Conservation (phyloP, 2,113 vertebrate species). For the Capreolus pygargus region DNA sequence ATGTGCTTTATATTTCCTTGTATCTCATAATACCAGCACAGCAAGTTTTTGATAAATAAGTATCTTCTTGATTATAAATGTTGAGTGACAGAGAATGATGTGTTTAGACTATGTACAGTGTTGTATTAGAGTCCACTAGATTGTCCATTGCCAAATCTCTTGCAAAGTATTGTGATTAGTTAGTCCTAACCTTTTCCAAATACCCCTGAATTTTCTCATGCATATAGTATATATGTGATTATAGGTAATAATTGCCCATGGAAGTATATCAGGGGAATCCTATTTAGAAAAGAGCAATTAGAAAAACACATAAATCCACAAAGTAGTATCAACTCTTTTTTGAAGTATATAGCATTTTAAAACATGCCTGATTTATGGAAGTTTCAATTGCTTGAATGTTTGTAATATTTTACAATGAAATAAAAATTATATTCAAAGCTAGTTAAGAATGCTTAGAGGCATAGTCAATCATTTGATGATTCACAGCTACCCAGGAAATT, state of each 20-base stretch:
- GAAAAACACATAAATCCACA: neutral
- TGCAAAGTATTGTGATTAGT: neutral
- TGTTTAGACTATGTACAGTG: neutral
- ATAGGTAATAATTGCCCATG: neutral
- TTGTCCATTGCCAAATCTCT: neutral
- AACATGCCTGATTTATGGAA: neutral
- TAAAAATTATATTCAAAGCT: conserved; percentile 9
- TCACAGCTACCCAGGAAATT: neutral
- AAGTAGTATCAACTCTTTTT: neutral
- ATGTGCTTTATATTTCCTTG: neutral
- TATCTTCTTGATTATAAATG: neutral
- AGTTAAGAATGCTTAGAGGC: neutral
- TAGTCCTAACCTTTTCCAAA: neutral
- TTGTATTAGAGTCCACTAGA: neutral
- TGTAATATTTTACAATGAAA: neutral
- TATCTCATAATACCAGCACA: neutral
- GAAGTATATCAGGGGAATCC: neutral
- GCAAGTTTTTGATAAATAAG: neutral
- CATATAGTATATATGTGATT: neutral
- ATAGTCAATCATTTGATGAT: neutral
- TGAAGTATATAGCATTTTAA: neutral
- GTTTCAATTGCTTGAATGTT: conserved; percentile 28
- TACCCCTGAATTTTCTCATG: neutral
- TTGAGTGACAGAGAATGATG: neutral
- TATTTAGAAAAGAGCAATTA: neutral